Conservation (phyloP, 2,113 vertebrate genomes). For the Triplophysa tibetana region DNA sequence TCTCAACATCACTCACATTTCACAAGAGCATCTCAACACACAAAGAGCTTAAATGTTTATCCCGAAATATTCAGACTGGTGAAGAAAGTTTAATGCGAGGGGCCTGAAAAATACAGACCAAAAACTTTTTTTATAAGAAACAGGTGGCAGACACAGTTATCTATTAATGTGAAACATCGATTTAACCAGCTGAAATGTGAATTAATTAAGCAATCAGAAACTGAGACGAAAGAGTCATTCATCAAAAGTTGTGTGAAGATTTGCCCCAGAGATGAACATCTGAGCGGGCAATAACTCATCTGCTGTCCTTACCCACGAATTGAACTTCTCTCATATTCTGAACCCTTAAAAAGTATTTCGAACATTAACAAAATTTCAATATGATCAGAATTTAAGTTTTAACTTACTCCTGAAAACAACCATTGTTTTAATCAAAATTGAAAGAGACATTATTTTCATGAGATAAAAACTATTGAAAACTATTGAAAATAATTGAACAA, state of each 20-base stretch:
- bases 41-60: neutral
- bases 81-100: neutral
- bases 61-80: no score
- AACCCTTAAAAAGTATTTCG: neutral
- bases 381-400: no score
- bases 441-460: no score
- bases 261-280: slow-evolving; percentile 2
- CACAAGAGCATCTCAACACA: neutral
- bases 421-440: no score
- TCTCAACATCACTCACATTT: slow-evolving; percentile 21
- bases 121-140: neutral
- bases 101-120: neutral
- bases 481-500: no score
- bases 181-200: neutral
- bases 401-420: no score
- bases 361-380: neutral
- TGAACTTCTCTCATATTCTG: neutral
- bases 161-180: neutral
- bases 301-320: neutral
- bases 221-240: neutral
- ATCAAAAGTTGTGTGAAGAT: neutral
- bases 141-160: neutral
- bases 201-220: neutral
- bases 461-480: no score
- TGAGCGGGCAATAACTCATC: neutral